phyloP scores from a whole-genome alignment of 2,113 vertebrate genomes.

The Raphicerus campestris region DNA sequence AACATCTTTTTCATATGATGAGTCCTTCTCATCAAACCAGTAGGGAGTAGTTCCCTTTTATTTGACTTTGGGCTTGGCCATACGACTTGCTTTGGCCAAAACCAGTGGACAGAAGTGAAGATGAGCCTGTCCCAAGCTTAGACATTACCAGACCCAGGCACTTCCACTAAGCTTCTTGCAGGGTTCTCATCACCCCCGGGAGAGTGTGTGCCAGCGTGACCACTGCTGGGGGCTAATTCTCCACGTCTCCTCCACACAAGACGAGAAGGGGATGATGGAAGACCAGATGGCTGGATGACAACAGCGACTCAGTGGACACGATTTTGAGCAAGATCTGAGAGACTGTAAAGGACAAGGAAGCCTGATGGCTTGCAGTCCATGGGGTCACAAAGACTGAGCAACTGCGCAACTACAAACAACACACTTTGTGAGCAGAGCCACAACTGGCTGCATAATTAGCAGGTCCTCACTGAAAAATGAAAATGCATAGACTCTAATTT shows the following conservation, averaged over 20 bases:
- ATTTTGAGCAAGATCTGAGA: background rate
- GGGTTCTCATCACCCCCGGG: background rate
- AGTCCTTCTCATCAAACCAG: background rate
- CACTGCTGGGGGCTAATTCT: background rate
- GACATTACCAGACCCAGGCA: background rate
- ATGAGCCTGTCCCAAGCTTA: background rate
- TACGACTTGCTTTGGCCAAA: background rate
- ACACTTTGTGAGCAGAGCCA: background rate
- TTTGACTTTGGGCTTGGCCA: background rate
- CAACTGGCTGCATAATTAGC: background rate
- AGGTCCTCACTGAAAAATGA: background rate
- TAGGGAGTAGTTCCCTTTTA: background rate
- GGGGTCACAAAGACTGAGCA: background rate
- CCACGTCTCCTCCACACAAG: background rate
- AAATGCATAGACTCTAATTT: background rate
- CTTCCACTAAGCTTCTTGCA: background rate
- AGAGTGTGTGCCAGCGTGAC: rapidly evolving
- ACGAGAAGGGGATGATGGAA: background rate
- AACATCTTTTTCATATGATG: background rate
- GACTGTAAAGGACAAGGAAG: background rate
- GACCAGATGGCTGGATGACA: background rate
- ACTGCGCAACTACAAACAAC: background rate
- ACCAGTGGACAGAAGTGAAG: no score
- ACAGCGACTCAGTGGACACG: background rate
- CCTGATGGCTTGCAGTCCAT: background rate